Evolutionary conservation across 2,113 vertebrate species (phyloP).

Genomic region (Brienomyrus longianalis): DNA sequence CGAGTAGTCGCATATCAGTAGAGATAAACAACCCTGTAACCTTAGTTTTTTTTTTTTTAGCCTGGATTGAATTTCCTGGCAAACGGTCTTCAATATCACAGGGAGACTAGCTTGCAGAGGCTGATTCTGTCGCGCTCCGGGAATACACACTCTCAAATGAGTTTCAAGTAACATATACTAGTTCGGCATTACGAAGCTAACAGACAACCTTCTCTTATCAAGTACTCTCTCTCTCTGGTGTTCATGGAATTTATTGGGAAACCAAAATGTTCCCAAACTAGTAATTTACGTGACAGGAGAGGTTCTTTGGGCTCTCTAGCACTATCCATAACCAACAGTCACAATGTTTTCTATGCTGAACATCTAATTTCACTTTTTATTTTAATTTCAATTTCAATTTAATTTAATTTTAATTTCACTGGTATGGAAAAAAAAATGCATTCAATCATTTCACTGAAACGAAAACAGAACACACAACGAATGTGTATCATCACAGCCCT

Average conservation of each 20-base stretch:
- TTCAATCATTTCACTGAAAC: not conserved
- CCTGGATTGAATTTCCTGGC: not conserved
- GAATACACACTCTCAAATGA: not conserved
- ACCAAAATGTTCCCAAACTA: not conserved
- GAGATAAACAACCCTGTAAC: not conserved
- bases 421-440: not conserved
- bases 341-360: not conserved
- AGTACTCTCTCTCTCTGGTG: not conserved
- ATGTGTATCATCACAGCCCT: not conserved
- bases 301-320: not conserved
- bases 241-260: not conserved
- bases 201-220: too few relatives aligned
- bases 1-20: not conserved
- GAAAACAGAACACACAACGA: not conserved
- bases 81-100: not conserved
- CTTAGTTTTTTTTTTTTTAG: not conserved
- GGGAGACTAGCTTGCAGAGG: not conserved
- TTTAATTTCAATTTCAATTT: not conserved
- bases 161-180: not conserved
- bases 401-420: not conserved
- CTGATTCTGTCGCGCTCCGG: not conserved
- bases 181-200: not conserved
- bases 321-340: not conserved
- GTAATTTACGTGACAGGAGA: not conserved
- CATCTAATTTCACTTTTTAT: not conserved